Conservation (phyloP, 2,888 invertebrate genomes). For the Physocephala rufipes region DNA sequence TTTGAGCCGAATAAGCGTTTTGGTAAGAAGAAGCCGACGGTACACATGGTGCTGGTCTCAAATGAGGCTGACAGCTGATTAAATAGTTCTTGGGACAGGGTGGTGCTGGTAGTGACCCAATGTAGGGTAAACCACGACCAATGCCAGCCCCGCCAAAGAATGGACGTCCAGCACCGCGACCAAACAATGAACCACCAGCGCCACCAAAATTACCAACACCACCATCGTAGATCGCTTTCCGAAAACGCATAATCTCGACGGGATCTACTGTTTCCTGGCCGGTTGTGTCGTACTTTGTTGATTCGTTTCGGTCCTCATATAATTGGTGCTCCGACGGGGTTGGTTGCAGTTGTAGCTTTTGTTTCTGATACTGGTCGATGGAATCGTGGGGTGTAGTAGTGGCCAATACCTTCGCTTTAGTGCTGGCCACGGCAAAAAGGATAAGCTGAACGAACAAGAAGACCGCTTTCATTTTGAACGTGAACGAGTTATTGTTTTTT, state of each 20-base stretch:
- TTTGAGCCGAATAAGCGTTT: constrained; percentile 14
- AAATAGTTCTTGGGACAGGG: constrained; percentile 54
- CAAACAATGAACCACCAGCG: too few relatives aligned
- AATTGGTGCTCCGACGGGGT: constrained; percentile 7
- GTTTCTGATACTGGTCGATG: too few relatives aligned
- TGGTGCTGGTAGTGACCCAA: constrained; percentile 48
- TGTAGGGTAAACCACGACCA: too few relatives aligned
- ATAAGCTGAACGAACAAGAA: constrained; percentile 10
- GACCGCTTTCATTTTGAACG: constrained; percentile 21
- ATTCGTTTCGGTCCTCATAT: background rate
- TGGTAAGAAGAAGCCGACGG: constrained; percentile 44
- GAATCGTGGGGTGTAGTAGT: too few relatives aligned
- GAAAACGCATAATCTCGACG: constrained; percentile 12
- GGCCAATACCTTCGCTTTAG: constrained; percentile 5
- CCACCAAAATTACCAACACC: background rate
- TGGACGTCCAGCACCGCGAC: constrained; percentile 14
- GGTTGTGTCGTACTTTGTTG: background rate
- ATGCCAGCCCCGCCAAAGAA: constrained; percentile 35
- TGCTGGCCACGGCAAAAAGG: constrained; percentile 11
- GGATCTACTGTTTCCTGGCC: constrained; percentile 11
- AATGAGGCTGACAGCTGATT: constrained; percentile 55
- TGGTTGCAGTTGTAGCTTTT: too few relatives aligned
- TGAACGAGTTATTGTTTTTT: constrained; percentile 1
- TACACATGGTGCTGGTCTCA: constrained; percentile 50
- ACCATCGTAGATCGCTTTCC: constrained; percentile 26